Base-by-base conservation (phyloP, 1,140 invertebrate species). In the Trichogramma pretiosum region DNA sequence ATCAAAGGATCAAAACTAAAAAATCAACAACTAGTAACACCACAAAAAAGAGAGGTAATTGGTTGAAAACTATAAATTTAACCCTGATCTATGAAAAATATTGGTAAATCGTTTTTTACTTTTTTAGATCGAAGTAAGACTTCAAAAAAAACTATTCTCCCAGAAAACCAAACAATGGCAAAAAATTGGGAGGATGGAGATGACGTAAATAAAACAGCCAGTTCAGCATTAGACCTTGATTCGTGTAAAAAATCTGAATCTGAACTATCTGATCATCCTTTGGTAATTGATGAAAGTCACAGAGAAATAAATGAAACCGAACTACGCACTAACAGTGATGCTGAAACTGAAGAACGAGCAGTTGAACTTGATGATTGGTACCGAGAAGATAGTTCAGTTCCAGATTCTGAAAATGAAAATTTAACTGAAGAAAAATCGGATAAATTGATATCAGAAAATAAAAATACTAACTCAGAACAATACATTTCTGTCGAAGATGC, bases 351-450 rank as follows among this genome's bases (percentile, higher is more conserved):
- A 11, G 58, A 61, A 11, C 55, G 56, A 5, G 51, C 55, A 1
- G 65, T 64, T 5, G 66, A 65, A 3, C 37, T 70, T n/a, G 67
- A 72, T 10, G 67, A 72, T 60, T 45, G 70, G 2, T 71, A 71
- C 35, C 59, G 67, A 1, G 68, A 71, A 28, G 67, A 70, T 17
- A 72, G 61, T 34, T 67, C 67, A 0, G 52, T 61, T 1, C 28
- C 49, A 1, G 61, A 60, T 5, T 61, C 61, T 0, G 62, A 64
- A 4, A 7, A 19, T 1, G 24, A 22, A 2, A 18, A 16, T 8
- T 19, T 7, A 14, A n/a, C 24, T 9, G 49, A 51, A 5, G 33
- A 46, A 0, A 46, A 51, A 16, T 45, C 35, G 3, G 40, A 26
- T 21, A 36, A 17, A 2, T 2, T 39, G 3, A 9, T 41, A 1